Evolutionary conservation across 2,113 vertebrate genomes (phyloP), one percentile per base, ranked within the genome.

Genomic region (Psephotus haematonotus): DNA sequence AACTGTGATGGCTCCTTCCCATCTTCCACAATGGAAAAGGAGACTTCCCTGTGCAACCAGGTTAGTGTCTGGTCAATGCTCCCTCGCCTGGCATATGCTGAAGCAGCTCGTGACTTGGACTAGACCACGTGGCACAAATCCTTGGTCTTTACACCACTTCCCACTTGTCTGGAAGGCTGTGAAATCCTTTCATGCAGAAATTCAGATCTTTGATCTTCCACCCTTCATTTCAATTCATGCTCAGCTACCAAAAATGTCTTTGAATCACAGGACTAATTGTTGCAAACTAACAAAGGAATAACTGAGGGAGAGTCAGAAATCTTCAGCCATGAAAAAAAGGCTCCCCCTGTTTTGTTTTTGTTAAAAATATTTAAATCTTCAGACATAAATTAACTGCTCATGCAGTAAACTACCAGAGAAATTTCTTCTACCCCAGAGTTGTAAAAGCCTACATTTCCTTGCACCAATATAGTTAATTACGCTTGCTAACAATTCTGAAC

Each of bases 341-440:
- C 4, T 8, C 10, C 2, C 1, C 2, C 8, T 4, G 1, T 1
- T 8, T 6, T 39, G 11, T 31, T 71, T 49, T 74, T 9, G 4
- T 53, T 3, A 5, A 59, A 70, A 65, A 50, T 8, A 44, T 11
- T 31, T 71, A 29, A 17, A 29, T 44, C 59, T 63, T 35, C 18
- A 47, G 70, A 31, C 7, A 72, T 41, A 72, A 82, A 59, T 3
- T 39, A 71, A 59, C 16, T 57, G 47, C 27, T 44, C 25, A 49
- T 14, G 22, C 17, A 75, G 9, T 13, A 22, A 69, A 19, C 18
- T 37, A 47, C 8, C 16, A 69, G 29, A 28, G 43, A 16, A 35
- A 53, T 17, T 41, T 70, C 7, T 53, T 47, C 46, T 60, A 18
- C 44, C 14, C 7, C 23, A 70, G 41, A 86, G 67, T 0, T 64